A percentile compares a stretch with the other conserved stretches of the same genome.
Evolutionary conservation across 2,113 vertebrate genomes (phyloP).

Genomic region (Sinocyclocheilus anshuiensis): DNA sequence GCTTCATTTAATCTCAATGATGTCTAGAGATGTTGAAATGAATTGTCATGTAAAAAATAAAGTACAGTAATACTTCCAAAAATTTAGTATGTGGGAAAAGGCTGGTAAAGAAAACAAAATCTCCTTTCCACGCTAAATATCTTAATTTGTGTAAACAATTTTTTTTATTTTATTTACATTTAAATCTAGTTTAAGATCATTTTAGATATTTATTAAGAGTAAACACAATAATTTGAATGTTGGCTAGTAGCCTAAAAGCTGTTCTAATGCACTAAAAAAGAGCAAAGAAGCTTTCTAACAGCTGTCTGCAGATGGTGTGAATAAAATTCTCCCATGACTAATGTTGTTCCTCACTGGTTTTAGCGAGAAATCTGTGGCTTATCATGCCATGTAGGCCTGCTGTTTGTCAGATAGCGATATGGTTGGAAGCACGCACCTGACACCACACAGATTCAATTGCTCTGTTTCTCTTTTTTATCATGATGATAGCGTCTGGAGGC

Average conservation of each 20-base stretch:
- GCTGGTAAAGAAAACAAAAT: not conserved
- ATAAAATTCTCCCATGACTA: conserved; percentile 31
- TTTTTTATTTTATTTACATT: not conserved
- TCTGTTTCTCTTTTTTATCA: not conserved
- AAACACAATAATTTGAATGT: not conserved
- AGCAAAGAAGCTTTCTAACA: conserved; percentile 12
- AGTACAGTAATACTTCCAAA: not conserved
- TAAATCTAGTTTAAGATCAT: not conserved
- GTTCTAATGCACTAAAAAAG: not conserved
- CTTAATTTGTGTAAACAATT: not conserved
- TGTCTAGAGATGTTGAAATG: not conserved
- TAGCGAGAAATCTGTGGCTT: not conserved
- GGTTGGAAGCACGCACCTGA: not conserved
- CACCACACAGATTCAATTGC: not conserved
- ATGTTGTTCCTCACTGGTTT: not conserved
- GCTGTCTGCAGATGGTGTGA: not conserved
- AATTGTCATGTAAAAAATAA: not conserved
- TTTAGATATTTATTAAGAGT: not conserved
- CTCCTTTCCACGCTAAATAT: not conserved
- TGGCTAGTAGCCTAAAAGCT: not conserved
- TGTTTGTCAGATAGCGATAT: conserved; percentile 2
- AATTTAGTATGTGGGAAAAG: not conserved
- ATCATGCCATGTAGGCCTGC: conserved; percentile 4
- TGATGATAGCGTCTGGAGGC: not conserved
- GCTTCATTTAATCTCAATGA: not conserved